Conservation (phyloP, 2,888 invertebrate genomes). For the Drosophila formosana region DNA sequence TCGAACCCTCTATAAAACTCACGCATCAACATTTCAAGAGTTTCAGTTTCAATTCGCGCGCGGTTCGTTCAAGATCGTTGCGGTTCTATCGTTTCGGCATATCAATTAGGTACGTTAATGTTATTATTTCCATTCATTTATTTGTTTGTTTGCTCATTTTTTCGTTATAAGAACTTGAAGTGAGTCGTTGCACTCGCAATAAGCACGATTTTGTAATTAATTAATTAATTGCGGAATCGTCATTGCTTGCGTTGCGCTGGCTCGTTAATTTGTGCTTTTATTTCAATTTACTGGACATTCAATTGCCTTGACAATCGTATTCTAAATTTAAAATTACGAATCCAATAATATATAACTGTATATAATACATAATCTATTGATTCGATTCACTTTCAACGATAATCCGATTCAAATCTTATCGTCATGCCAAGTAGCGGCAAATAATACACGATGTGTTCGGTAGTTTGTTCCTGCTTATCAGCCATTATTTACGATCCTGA, state of each 20-base stretch:
- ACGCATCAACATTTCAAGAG: slow-evolving; percentile 41
- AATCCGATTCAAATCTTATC: slow-evolving; percentile 25
- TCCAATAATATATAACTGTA: not conserved
- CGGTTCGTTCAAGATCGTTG: slow-evolving; percentile 56
- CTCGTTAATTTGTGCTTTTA: slow-evolving; percentile 10
- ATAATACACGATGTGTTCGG: slow-evolving; percentile 17
- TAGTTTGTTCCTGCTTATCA: slow-evolving; percentile 34
- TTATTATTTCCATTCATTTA: slow-evolving; percentile 3
- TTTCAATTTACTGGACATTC: slow-evolving; percentile 1
- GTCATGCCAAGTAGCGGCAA: slow-evolving; percentile 5
- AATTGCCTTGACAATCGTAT: slow-evolving; percentile 18
- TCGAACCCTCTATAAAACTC: slow-evolving; percentile 59
- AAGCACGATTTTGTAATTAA: slow-evolving; percentile 29
- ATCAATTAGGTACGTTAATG: slow-evolving; percentile 46
- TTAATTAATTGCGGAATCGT: slow-evolving; percentile 42
- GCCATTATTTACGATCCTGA: slow-evolving; percentile 31
- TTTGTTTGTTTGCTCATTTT: not conserved
- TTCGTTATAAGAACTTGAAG: slow-evolving; percentile 30
- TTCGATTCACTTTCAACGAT: slow-evolving; percentile 28
- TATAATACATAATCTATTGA: not conserved
- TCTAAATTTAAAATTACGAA: slow-evolving; percentile 2
- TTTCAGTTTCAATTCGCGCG: slow-evolving; percentile 66
- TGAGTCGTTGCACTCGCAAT: slow-evolving; percentile 35
- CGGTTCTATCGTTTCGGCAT: slow-evolving; percentile 21
- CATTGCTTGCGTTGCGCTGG: slow-evolving; percentile 15